Conservation (phyloP, 2,888 invertebrate genomes). For the Clostera curtula region DNA sequence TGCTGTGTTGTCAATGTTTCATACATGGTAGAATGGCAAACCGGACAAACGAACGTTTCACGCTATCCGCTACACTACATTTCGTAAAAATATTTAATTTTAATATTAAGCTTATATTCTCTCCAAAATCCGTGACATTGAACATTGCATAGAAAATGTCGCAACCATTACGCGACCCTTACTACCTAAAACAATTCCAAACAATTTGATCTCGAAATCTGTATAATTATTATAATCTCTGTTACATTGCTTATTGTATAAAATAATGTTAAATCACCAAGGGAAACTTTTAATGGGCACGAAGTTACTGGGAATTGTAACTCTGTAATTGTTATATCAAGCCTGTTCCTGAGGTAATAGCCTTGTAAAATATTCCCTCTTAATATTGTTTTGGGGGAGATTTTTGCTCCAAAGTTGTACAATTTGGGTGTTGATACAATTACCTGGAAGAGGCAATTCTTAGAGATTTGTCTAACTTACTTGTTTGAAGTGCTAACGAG, state of each 20-base stretch:
- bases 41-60: no score
- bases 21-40: no score
- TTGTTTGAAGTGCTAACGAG: no score
- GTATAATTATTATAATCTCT: slow-evolving; percentile 45
- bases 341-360: slow-evolving; percentile 33
- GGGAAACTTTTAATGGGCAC: slow-evolving; percentile 61
- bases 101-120: no score
- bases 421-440: slow-evolving; percentile 16
- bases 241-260: slow-evolving; percentile 49
- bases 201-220: slow-evolving; percentile 25
- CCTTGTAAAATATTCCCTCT: slow-evolving; percentile 35
- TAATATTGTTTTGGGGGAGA: slow-evolving; percentile 36
- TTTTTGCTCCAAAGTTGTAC: slow-evolving; percentile 34
- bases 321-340: slow-evolving; percentile 41
- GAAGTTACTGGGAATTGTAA: slow-evolving; percentile 48
- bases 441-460: neutral
- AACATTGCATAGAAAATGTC: no score
- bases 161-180: no score
- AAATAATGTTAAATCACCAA: slow-evolving; percentile 41
- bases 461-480: no score
- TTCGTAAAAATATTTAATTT: no score
- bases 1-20: no score
- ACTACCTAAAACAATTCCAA: slow-evolving; percentile 15
- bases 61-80: no score
- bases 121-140: no score